A percentile compares a stretch with the other conserved stretches of the same genome.
These are phyloP conservation scores for Eurois occulta DNA, from an alignment of 2,888 invertebrate species.

Conservation along the genomic window DNA sequence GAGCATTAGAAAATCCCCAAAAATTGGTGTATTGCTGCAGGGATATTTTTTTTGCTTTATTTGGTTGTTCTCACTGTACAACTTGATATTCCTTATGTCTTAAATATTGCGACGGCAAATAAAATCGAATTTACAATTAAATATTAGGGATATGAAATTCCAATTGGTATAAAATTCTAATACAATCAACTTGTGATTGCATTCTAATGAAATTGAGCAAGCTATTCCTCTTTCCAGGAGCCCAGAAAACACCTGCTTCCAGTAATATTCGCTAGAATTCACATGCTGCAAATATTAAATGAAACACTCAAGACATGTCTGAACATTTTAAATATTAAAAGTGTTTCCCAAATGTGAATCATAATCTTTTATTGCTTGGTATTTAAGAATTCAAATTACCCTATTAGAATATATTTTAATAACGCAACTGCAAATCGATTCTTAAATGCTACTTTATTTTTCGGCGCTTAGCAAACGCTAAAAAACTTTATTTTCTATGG, in stretches of 20 bases:
- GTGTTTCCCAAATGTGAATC: constrained; percentile 92
- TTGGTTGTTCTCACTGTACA: neutral
- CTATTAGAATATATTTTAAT: constrained; percentile 41
- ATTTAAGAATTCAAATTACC: constrained; percentile 44
- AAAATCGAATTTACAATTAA: neutral
- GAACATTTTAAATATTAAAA: constrained; percentile 92
- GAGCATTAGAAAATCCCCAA: neutral
- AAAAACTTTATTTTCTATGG: constrained; percentile 39
- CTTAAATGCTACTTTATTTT: constrained; percentile 23
- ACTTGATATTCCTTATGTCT: neutral
- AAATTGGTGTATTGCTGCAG: neutral
- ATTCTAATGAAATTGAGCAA: constrained; percentile 50
- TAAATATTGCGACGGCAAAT: neutral
- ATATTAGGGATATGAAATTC: neutral
- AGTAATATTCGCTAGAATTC: constrained; percentile 92
- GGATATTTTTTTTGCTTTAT: neutral
- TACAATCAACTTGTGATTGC: constrained; percentile 1
- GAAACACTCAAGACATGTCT: constrained; percentile 92
- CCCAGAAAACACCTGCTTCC: constrained; percentile 92
- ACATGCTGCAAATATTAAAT: constrained; percentile 92
- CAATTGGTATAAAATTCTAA: neutral
- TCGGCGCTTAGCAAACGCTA: constrained; percentile 24
- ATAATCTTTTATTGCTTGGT: constrained; percentile 65
- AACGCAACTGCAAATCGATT: constrained; percentile 43
- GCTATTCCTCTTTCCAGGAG: constrained; percentile 89